These are phyloP conservation scores for Psettodes erumei DNA, from an alignment of 2,113 vertebrate species.

Conservation along the genomic window DNA sequence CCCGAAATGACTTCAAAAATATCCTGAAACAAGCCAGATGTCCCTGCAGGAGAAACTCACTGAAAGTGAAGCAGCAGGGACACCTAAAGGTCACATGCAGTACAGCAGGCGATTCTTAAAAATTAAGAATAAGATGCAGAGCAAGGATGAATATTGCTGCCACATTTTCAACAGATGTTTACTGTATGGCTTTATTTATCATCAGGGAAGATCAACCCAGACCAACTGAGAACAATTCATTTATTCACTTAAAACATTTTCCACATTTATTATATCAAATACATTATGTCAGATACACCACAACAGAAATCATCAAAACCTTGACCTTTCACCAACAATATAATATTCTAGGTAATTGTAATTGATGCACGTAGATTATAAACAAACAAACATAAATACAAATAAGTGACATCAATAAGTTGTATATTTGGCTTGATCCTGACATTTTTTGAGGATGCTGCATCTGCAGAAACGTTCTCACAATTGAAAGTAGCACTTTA, in stretches of 20 bases:
- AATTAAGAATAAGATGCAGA: not conserved
- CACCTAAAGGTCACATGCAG: not conserved
- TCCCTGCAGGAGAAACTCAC: not conserved
- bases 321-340: not conserved
- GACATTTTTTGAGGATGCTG: not conserved
- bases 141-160: not conserved
- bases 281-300: constrained; percentile 19
- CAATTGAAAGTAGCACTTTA: not conserved
- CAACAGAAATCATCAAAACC: not conserved
- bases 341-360: constrained; percentile 12
- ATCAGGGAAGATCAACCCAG: not conserved
- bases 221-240: constrained; percentile 37
- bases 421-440: not conserved
- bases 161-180: not conserved
- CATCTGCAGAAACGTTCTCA: constrained; percentile 13
- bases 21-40: constrained; percentile 35
- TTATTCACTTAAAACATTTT: constrained; percentile 44
- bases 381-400: constrained; percentile 39
- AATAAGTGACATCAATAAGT: not conserved
- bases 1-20: constrained; percentile 21
- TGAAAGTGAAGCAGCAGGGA: constrained; percentile 29
- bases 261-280: constrained; percentile 32
- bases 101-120: not conserved
- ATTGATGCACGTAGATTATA: constrained; percentile 33
- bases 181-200: not conserved